Conservation (phyloP, 2,113 vertebrate species). For the Calidris pygmaea region DNA sequence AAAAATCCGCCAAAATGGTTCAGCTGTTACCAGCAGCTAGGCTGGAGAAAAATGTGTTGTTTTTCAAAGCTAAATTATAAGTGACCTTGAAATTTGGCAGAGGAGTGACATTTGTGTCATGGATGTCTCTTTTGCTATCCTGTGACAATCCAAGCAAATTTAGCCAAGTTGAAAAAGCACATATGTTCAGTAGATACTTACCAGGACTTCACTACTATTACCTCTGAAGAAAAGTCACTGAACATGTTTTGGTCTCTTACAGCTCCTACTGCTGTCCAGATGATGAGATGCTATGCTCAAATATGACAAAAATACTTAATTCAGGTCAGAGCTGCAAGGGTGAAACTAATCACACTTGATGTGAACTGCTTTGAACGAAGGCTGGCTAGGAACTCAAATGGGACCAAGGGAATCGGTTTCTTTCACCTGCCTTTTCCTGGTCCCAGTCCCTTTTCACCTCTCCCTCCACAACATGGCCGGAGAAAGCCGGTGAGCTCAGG, state of each 20-base stretch:
- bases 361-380: neutral
- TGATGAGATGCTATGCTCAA: neutral
- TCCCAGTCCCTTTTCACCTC: neutral
- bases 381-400: neutral
- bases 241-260: neutral
- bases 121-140: conserved; percentile 23
- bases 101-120: conserved; percentile 18
- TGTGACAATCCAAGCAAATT: conserved; percentile 34
- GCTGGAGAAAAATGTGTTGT: conserved; percentile 7
- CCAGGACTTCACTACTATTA: neutral
- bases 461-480: rapidly evolving
- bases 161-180: conserved; percentile 43
- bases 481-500: neutral
- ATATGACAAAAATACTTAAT: neutral
- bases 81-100: conserved; percentile 63
- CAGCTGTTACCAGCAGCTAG: conserved; percentile 26
- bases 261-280: neutral
- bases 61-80: conserved; percentile 25
- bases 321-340: neutral
- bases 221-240: neutral
- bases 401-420: neutral
- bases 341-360: neutral
- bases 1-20: neutral
- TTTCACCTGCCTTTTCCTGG: neutral
- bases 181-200: conserved; percentile 33